Conservation (phyloP, 30 jellyfish, hydroid and myxozoan species). For the Sanderia malayensis region DNA sequence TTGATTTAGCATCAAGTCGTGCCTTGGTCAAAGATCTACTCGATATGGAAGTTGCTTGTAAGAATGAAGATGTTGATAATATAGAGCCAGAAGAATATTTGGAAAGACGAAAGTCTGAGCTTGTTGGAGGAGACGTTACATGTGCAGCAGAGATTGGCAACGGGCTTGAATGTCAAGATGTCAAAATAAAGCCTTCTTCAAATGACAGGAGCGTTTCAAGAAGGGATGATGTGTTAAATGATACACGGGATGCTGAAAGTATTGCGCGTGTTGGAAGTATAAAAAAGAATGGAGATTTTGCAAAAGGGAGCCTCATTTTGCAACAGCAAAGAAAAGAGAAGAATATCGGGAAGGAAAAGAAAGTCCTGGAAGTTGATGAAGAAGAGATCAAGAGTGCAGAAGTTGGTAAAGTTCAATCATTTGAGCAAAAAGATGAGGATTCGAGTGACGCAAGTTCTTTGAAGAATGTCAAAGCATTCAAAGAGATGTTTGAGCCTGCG, state of each 20-base stretch:
- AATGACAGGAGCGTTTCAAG: background rate
- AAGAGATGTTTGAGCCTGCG: conserved; percentile 43
- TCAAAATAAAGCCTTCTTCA: background rate
- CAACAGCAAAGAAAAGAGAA: background rate
- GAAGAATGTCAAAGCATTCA: conserved; percentile 37
- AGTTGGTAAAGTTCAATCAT: background rate
- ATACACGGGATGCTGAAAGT: background rate
- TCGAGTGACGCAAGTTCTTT: background rate
- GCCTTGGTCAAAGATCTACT: conserved; percentile 31
- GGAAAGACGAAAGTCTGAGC: conserved; percentile 44
- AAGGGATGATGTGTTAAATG: background rate
- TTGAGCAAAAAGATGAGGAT: background rate
- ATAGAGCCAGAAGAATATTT: background rate
- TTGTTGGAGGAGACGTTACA: conserved; percentile 33
- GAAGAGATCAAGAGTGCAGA: background rate
- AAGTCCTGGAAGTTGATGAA: background rate
- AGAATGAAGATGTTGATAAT: conserved; percentile 14
- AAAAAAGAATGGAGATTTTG: too few relatives aligned
- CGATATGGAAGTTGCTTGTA: conserved; percentile 52
- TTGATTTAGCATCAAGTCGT: conserved; percentile 41
- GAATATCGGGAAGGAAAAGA: background rate
- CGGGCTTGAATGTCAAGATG: background rate
- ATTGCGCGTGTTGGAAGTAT: background rate
- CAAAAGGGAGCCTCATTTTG: background rate
- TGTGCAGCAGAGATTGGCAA: conserved; percentile 13